Base-by-base conservation (phyloP, 2,113 vertebrate species). In the Vombatus ursinus region DNA sequence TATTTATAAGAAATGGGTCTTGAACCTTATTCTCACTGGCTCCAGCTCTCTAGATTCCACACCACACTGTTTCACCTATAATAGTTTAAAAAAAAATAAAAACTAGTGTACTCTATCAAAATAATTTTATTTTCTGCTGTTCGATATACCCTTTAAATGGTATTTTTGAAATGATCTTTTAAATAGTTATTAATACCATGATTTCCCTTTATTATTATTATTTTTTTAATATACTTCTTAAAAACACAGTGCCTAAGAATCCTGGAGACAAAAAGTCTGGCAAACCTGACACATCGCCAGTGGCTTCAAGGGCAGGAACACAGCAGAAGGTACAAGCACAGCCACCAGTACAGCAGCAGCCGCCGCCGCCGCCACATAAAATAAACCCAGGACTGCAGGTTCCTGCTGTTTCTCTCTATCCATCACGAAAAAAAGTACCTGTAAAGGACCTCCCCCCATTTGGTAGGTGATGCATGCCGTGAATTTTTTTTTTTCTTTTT, bases 401-500 rank as follows among this genome's bases (percentile, higher is more conserved):
- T n/a, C 99, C 99, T 0, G 98, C 99, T 0, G 99, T 99, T 92
- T 99, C 99, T 94, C 99, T 99, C 1, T 99, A 99, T 97, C 99
- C 99, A 2, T 99, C 99, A 26, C 98, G 99, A 49, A 99, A 99
- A 99, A 99, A 99, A 97, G 99, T 99, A 48, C 99, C 99, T 0
- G 99, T 99, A 77, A 99, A 99, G 98, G 99, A 99, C 93, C 99
- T 99, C 61, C 99, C 99, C 0, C 99, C 99, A 1, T 99, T 99
- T 0, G 99, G 99, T 99, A 98, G 99, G 99, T 97, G 2, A 52
- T 92, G 7, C 47, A 57, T 3, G 28, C 23, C 11, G 1, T 3
- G 68, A 44, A 5, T 57, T 84, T n/a, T 44, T n/a, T 3, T 26
- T 12, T 5, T 10, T 54, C 44, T 90, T 49, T 90, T 50, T 90